These are phyloP conservation scores for Alectura lathami DNA, from an alignment of 2,113 vertebrate species.

Conservation along the genomic window DNA sequence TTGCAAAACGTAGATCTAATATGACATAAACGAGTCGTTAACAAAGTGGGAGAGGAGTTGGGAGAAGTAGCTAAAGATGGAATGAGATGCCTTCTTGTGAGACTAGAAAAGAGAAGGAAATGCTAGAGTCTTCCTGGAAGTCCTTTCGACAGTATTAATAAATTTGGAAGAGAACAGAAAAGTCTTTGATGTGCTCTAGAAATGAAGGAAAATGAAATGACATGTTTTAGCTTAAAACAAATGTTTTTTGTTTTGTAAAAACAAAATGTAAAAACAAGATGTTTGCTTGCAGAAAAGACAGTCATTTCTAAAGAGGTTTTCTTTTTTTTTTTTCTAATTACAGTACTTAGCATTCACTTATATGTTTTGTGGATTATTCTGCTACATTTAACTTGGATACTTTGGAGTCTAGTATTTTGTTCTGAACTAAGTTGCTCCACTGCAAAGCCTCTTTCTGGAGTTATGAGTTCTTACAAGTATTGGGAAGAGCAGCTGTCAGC, in stretches of 20 bases:
- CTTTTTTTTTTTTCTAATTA: not conserved
- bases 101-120: not conserved
- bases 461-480: not conserved
- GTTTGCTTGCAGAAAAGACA: not conserved
- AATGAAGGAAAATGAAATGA: not conserved
- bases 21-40: not conserved
- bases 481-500: not conserved
- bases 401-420: not conserved
- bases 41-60: not conserved
- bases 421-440: not conserved
- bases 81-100: not conserved
- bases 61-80: not conserved
- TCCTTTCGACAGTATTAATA: not conserved
- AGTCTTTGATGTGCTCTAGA: not conserved
- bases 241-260: too few species aligned
- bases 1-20: not conserved
- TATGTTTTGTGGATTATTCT: not conserved
- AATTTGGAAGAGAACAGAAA: not conserved
- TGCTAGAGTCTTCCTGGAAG: not conserved
- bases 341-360: not conserved
- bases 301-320: not conserved
- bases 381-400: not conserved
- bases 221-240: not conserved
- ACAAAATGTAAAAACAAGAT: too few species aligned
- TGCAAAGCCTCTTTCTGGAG: not conserved